Conservation (phyloP, 2,797 vertebrate species). For the Eurystomus glaucurus region DNA sequence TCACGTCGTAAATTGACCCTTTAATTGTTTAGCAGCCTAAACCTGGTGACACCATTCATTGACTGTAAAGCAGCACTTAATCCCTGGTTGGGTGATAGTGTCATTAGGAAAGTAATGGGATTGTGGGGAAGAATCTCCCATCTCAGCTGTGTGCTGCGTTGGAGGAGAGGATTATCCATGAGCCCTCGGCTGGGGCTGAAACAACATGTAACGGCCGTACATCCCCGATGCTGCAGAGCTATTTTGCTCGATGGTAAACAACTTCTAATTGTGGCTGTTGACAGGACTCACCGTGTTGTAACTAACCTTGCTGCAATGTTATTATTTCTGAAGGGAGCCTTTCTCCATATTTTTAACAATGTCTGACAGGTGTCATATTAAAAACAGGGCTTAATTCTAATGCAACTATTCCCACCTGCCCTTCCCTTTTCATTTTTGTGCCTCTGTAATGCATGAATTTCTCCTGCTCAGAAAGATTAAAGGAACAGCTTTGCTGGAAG, state of each 20-base stretch:
- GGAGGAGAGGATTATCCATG: background rate
- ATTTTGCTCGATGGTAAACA: conserved; percentile 65
- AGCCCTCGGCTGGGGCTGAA: conserved; percentile 26
- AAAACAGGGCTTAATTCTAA: conserved; percentile 76
- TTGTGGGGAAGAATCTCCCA: background rate
- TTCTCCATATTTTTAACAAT: conserved; percentile 66
- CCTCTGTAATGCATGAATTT: conserved; percentile 64
- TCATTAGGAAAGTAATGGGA: conserved; percentile 22
- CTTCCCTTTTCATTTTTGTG: conserved; percentile 49
- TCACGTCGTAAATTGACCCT: background rate
- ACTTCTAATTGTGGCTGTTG: conserved; percentile 75
- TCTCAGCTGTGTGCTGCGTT: background rate
- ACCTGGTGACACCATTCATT: background rate
- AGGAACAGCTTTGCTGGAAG: conserved; percentile 55
- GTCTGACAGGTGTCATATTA: conserved; percentile 81
- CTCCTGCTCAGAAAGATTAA: conserved; percentile 57
- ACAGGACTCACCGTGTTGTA: conserved; percentile 64
- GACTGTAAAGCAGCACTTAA: background rate
- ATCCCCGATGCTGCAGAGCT: conserved; percentile 13
- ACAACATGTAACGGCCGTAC: conserved; percentile 1
- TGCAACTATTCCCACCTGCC: conserved; percentile 45
- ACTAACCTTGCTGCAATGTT: conserved; percentile 71
- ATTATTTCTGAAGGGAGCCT: conserved; percentile 74
- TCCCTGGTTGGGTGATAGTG: conserved; percentile 21
- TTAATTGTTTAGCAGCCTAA: conserved; percentile 38